Evolutionary conservation across 1,140 invertebrate species (phyloP), one percentile per base, ranked within the genome.

Genomic region (Zeugodacus cucurbitae): DNA sequence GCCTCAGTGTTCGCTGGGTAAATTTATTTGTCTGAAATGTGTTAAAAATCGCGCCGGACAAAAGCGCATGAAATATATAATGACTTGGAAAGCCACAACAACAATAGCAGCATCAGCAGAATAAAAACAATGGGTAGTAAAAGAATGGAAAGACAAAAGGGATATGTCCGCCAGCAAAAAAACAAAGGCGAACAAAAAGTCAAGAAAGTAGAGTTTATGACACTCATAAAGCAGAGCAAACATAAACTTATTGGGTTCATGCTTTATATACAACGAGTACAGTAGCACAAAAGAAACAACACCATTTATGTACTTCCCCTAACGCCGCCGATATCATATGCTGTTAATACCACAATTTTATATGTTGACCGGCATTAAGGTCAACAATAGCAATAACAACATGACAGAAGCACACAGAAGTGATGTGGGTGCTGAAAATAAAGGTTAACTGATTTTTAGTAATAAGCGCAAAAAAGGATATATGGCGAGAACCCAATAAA

Each of bases 21-120:
- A 74, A 74, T 74, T 74, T 74, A 74, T 74, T 74, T 74, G 67
- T 74, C 67, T 74, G 67, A 74, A 74, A 74, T 74, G 67, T 74
- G 67, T 74, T 74, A 41, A 74, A 74, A 74, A 74, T n/a, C 67
- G 32, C 67, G 67, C 34, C 67, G 67, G 34, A 17, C n/a, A 74
- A 74, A 74, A 1, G 8, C 34, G 17, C 37, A 41, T 74, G 22
- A 74, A 74, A 74, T 41, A 74, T 34, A 74, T 70, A 37, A 70
- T 70, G 67, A 70, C 67, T 70, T 20, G 17, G 32, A 37, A 37
- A 70, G 34, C 26, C 14, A 67, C 34, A 74, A 74, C 67, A 74
- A 74, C 20, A 37, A 74, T 11, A 37, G 34, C 67, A 41, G 22
- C 22, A 26, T 32, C 22, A 22, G 34, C 5, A 3, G 67, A 11